Percentiles rank a stretch among this genome's conserved stretches.
These are phyloP conservation scores for Tipula confusa DNA, from an alignment of 2,888 invertebrate species.

Conservation along the genomic window DNA sequence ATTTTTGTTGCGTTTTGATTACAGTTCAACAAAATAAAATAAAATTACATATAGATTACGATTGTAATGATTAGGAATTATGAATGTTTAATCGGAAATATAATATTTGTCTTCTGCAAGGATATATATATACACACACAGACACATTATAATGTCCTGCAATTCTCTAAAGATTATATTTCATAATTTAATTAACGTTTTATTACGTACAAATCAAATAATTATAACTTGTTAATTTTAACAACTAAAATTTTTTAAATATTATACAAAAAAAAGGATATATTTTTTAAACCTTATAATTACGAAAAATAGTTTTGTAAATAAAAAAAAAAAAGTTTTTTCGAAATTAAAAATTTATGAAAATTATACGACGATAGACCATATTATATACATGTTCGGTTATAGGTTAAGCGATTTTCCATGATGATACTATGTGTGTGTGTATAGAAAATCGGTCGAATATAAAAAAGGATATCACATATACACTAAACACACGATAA, in stretches of 20 bases:
- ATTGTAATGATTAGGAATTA: conserved; percentile 29
- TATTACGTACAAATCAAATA: neutral
- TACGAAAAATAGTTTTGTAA: neutral
- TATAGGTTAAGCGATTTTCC: neutral
- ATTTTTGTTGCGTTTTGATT: conserved; percentile 28
- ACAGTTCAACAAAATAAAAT: neutral
- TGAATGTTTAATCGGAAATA: neutral
- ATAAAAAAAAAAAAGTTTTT: neutral
- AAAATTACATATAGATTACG: neutral
- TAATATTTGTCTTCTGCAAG: too few species aligned
- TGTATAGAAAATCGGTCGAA: neutral
- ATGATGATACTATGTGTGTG: neutral
- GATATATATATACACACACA: too few species aligned
- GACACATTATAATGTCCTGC: too few species aligned
- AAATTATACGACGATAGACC: neutral
- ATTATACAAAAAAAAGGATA: neutral
- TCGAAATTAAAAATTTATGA: conserved; percentile 12
- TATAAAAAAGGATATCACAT: neutral
- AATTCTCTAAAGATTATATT: neutral
- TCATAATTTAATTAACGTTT: neutral
- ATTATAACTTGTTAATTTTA: neutral
- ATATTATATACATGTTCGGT: neutral
- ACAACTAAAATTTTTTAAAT: neutral
- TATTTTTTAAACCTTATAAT: neutral
- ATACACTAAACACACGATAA: neutral